Conservation (phyloP, 2,888 invertebrate genomes). For the Cerastoderma edule region DNA sequence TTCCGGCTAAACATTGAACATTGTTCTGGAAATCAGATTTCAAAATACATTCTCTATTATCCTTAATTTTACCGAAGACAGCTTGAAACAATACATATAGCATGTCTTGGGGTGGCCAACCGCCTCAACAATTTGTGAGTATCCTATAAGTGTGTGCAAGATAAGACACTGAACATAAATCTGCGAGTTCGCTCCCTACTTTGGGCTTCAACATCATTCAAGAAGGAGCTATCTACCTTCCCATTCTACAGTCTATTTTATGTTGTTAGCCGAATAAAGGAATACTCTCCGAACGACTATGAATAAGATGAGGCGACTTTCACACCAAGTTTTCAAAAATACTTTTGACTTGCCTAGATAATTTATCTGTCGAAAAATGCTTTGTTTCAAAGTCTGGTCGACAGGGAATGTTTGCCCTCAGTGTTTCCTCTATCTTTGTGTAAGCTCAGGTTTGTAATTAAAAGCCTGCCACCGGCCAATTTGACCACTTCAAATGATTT, state of each 20-base stretch:
- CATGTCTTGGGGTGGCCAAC: conserved; percentile 61
- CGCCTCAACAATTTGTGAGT: conserved; percentile 51
- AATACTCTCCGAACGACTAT: not conserved
- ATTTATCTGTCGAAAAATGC: too few relatives aligned
- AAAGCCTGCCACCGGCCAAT: too few relatives aligned
- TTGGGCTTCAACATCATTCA: not conserved
- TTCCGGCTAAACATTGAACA: not conserved
- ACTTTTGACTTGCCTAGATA: too few relatives aligned
- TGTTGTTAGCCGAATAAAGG: not conserved
- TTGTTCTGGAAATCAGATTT: too few relatives aligned
- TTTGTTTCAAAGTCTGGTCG: too few relatives aligned
- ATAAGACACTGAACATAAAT: not conserved
- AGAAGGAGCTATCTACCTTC: not conserved
- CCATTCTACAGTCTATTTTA: not conserved
- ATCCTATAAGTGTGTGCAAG: not conserved
- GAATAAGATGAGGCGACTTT: too few relatives aligned
- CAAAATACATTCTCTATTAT: not conserved
- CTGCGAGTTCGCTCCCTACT: not conserved
- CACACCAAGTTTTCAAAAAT: too few relatives aligned
- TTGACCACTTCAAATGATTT: too few relatives aligned
- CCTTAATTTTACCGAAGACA: not conserved
- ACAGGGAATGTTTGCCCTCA: too few relatives aligned
- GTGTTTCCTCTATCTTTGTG: too few relatives aligned
- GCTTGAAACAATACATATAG: not conserved
- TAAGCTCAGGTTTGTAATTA: too few relatives aligned